These are phyloP conservation scores for Caenorhabditis drosophilae DNA, from an alignment of 2,888 invertebrate genomes.

Conservation along the genomic window DNA sequence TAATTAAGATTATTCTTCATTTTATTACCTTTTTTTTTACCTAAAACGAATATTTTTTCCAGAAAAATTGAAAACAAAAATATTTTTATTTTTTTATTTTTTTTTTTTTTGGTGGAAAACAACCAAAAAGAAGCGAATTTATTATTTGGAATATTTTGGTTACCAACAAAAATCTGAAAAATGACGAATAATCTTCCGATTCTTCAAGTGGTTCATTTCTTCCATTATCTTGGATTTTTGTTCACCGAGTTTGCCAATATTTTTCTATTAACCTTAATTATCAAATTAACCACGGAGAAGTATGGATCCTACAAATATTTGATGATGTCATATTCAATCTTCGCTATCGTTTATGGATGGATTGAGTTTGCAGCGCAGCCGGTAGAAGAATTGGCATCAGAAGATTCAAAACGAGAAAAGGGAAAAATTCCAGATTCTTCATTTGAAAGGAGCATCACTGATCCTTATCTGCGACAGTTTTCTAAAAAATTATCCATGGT, in stretches of 20 bases:
- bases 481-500: no score
- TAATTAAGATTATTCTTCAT: no score
- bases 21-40: no score
- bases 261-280: not conserved
- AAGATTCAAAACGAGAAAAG: no score
- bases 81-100: not conserved
- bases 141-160: not conserved
- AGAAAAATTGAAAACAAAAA: no score
- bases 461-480: no score
- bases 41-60: no score
- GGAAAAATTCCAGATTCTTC: no score
- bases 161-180: not conserved
- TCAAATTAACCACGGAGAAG: not conserved
- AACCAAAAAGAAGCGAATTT: no score
- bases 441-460: no score
- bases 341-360: not conserved
- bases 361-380: conserved; percentile 5
- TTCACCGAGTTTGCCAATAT: not conserved
- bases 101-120: no score
- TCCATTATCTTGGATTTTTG: conserved; percentile 2
- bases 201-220: not conserved
- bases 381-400: no score
- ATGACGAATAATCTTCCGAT: not conserved
- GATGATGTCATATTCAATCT: conserved; percentile 4
- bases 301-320: conserved; percentile 6